phyloP scores from a whole-genome alignment of 2,113 vertebrate genomes.

The Oophaga pumilio region DNA sequence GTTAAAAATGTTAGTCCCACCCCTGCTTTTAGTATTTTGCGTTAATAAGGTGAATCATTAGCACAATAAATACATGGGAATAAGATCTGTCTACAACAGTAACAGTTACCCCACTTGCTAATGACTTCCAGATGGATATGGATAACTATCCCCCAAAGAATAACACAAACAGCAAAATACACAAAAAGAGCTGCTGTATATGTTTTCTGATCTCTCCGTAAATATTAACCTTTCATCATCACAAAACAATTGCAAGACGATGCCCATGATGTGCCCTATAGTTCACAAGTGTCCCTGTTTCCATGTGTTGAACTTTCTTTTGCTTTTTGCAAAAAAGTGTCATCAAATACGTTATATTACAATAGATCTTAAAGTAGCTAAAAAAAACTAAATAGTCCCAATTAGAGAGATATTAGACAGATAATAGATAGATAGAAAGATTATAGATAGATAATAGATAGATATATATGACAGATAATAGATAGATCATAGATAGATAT shows the following conservation, averaged over 20 bases:
- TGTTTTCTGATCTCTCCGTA: no score
- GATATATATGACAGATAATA: neutral
- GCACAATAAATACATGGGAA: neutral
- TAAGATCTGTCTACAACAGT: neutral
- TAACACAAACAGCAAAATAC: neutral
- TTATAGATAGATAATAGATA: slow-evolving; percentile 2
- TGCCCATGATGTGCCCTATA: neutral
- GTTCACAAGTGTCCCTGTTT: neutral
- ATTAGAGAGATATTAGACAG: neutral
- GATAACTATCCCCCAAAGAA: neutral
- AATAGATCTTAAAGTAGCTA: neutral
- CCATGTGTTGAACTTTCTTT: neutral
- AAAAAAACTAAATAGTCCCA: neutral
- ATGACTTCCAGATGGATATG: neutral
- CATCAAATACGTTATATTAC: no score
- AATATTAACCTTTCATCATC: no score
- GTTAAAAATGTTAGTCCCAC: no score
- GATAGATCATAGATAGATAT: slow-evolving; percentile 5
- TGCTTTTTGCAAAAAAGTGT: no score
- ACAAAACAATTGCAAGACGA: neutral
- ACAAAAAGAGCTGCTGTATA: neutral
- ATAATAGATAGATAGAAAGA: neutral
- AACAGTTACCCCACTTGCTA: neutral
- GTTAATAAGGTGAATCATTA: neutral
- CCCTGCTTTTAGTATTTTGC: neutral